Base-by-base conservation (phyloP, 23 tunicate genomes). In the Botrylloides violaceus region DNA sequence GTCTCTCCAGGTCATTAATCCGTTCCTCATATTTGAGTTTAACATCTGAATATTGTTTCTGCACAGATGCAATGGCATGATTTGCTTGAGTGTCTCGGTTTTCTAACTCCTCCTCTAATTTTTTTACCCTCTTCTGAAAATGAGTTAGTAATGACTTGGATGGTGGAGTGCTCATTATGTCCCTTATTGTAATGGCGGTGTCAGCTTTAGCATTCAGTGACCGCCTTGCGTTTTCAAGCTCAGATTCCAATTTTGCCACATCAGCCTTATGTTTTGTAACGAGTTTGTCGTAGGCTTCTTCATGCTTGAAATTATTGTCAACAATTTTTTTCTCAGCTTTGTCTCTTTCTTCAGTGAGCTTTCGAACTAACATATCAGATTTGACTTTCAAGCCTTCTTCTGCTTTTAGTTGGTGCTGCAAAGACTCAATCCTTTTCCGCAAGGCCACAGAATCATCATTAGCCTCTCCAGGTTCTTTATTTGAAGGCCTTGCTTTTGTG, bases 1-100 rank as follows among this genome's bases (percentile, higher is more conserved):
- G 76, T 9, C 27, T 66, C 37, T 77, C 81, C 34, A 77, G 38
- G 25, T 37, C 62, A 29, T 43, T 73, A 22, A 77, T 77, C 19
- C 63, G 61, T 29, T 55, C 47, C 32, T 77, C 81, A 47, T 68
- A 68, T 38, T 68, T 58, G 2, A 36, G 19, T 43, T 43, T 36
- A 25, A 68, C 58, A 1, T 37, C 37, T 25, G 36, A 25, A 28
- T 68, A 68, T 12, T 68, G 49, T 6, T 68, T 43, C 58, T 37
- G 74, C 7, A 68, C 58, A 5, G 43, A 36, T 5, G 24, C 55
- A 24, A 68, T 56, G 6, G 58, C 58, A 35, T 25, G 26, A 56
- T 68, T 68, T 23, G 56, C 58, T 4, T 20, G 22, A 0, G 43
- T 20, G 37, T 68, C 74, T 20, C 58, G 23, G 22, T 43, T 39